Evolutionary conservation across 2,113 vertebrate species (phyloP), one percentile per base, ranked within the genome.

Genomic region (Donacobius atricapilla): DNA sequence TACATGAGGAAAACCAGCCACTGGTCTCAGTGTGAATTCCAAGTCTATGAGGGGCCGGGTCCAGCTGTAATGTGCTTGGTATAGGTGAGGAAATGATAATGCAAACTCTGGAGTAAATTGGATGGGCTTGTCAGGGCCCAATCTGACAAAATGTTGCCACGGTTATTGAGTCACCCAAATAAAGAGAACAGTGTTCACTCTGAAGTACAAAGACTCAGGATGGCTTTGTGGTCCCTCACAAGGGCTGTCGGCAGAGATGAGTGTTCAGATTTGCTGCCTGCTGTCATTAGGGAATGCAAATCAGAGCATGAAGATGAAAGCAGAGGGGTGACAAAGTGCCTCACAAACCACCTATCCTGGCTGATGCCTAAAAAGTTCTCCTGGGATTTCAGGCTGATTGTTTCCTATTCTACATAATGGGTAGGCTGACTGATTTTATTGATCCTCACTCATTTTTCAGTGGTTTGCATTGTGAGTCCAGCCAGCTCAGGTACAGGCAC

Each of bases 91-190:
- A 95, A 89, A 95, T 47, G 73, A 73, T 54, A 91, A 92, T 22
- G 48, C 37, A 77, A 76, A 75, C 69, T 71, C 68, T 2, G 4
- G 65, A 70, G 71, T 57, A 94, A 97, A 96, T 80, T 90, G 75
- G 86, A 88, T 18, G 30, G 93, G 91, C 86, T 96, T 94, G 95
- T 94, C 94, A 96, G 87, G 94, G 71, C 81, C 93, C 92, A 83
- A 78, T 10, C 71, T 78, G 86, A 91, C 75, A 94, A 96, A 96
- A 96, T 68, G 92, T 93, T 97, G 88, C 90, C 90, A 87, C 96
- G 97, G 91, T 93, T 93, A 95, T 96, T 73, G 88, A 93, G 51
- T 65, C 65, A 57, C 44, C 82, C 79, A 94, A 93, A 94, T 89
- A 93, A 87, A 83, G 80, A 83, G 90, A 92, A 53, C 42, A 86